Percentiles rank a stretch among this genome's conserved stretches.
Evolutionary conservation across 2,888 invertebrate genomes (phyloP).

Genomic region (Cataglyphis altisquamis): DNA sequence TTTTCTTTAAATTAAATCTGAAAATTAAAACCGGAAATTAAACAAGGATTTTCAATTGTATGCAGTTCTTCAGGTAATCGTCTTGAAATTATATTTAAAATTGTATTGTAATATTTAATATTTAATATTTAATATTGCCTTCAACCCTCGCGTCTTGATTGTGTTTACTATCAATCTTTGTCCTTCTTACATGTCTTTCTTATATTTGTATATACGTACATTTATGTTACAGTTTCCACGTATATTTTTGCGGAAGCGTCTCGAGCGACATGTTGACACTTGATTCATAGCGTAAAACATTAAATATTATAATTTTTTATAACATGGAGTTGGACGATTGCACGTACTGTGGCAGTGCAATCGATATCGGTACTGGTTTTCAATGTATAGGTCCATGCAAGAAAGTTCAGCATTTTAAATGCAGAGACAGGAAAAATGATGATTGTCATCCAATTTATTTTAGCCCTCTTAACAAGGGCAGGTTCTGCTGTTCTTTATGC

Average conservation of each 20-base stretch:
- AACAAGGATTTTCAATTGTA: constrained; percentile 15
- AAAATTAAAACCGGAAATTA: too few relatives aligned
- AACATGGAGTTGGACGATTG: too few relatives aligned
- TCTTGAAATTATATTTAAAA: constrained; percentile 5
- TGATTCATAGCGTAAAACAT: not conserved
- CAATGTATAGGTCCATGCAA: too few relatives aligned
- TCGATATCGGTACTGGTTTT: too few relatives aligned
- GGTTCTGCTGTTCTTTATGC: too few relatives aligned
- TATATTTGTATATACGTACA: not conserved
- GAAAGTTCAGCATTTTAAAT: too few relatives aligned
- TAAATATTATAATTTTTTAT: too few relatives aligned
- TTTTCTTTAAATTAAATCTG: not conserved
- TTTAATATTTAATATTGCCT: not conserved
- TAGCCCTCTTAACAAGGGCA: too few relatives aligned
- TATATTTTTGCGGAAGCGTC: not conserved
- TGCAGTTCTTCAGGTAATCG: not conserved
- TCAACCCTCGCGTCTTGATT: not conserved
- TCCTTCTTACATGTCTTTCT: not conserved
- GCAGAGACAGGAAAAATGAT: too few relatives aligned
- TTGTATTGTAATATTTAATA: not conserved
- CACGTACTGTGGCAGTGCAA: too few relatives aligned
- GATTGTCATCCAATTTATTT: too few relatives aligned
- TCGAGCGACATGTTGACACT: not conserved
- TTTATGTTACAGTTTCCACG: not conserved
- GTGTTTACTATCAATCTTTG: not conserved